These are phyloP conservation scores for Streptopelia turtur DNA, from an alignment of 2,797 vertebrate species.

Conservation along the genomic window DNA sequence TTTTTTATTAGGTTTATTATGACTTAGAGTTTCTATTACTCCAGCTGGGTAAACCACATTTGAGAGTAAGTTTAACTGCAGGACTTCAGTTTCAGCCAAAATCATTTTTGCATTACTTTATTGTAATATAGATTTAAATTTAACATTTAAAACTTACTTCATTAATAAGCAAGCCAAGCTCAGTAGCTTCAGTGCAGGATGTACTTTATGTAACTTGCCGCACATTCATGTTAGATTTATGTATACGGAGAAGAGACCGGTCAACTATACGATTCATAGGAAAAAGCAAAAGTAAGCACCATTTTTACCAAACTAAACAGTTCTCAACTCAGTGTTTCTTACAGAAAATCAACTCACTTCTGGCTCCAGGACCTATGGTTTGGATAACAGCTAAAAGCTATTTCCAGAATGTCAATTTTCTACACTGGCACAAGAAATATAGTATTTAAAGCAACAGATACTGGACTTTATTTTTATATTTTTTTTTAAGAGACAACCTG, in stretches of 20 bases:
- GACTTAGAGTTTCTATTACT: conserved; percentile 75
- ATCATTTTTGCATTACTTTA: conserved; percentile 73
- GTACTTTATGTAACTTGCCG: conserved; percentile 68
- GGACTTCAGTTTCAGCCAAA: conserved; percentile 78
- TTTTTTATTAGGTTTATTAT: conserved; percentile 75
- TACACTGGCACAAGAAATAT: conserved; percentile 63
- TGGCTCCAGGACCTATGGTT: conserved; percentile 25
- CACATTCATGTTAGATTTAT: conserved; percentile 64
- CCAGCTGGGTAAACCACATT: conserved; percentile 76
- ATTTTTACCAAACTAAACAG: conserved; percentile 39
- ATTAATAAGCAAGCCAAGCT: conserved; percentile 78
- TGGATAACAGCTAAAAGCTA: not conserved
- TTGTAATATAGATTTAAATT: conserved; percentile 73
- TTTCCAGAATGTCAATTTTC: conserved; percentile 11
- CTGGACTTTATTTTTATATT: not conserved
- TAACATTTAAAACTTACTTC: conserved; percentile 74
- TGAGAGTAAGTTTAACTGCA: conserved; percentile 73
- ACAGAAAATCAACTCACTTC: conserved; percentile 18
- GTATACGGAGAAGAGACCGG: conserved; percentile 57
- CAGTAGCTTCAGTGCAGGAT: conserved; percentile 70
- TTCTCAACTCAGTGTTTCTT: conserved; percentile 52
- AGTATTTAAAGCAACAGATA: conserved; percentile 54
- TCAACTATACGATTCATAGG: conserved; percentile 21
- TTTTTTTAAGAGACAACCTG: conserved; percentile 26
- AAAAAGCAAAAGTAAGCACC: conserved; percentile 54